Evolutionary conservation across 2,888 invertebrate species (phyloP).

Genomic region (Drosophila rellima): DNA sequence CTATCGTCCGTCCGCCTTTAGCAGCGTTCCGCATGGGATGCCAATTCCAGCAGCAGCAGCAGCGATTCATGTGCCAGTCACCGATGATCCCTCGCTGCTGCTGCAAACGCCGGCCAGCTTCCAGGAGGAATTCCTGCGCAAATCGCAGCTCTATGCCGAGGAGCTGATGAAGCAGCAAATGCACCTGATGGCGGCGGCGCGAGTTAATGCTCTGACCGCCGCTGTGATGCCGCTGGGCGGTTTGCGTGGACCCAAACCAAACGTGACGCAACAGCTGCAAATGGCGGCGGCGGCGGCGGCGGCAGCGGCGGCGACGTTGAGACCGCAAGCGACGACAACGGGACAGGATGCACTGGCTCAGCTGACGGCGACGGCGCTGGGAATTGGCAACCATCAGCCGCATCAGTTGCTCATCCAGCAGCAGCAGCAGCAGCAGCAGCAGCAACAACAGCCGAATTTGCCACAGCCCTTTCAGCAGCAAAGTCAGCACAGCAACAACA

Average conservation of each 20-base stretch:
- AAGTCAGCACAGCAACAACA: constrained; percentile 53
- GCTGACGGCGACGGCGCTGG: constrained; percentile 83
- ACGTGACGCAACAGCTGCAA: constrained; percentile 86
- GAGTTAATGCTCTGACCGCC: constrained; percentile 83
- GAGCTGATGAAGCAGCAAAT: constrained; percentile 86
- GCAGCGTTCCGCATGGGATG: constrained; percentile 50
- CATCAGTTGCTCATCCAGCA: constrained; percentile 54
- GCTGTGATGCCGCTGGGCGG: constrained; percentile 61
- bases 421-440: constrained; percentile 66
- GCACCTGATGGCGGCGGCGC: constrained; percentile 85
- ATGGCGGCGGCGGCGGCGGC: constrained; percentile 82
- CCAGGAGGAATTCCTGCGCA: constrained; percentile 85
- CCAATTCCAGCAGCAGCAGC: not conserved
- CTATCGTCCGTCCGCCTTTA: constrained; percentile 71
- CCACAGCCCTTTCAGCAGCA: constrained; percentile 65
- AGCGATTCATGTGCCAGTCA: not conserved
- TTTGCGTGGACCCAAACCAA: constrained; percentile 87
- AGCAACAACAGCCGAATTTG: constrained; percentile 49
- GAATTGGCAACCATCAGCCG: constrained; percentile 57
- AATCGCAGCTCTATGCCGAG: constrained; percentile 85
- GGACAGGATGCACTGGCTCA: constrained; percentile 81
- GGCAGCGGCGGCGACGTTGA: constrained; percentile 69
- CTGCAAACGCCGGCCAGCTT: constrained; percentile 69
- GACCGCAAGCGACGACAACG: constrained; percentile 46
- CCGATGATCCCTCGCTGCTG: constrained; percentile 54